Conservation (phyloP, 1,140 invertebrate species). For the Pentalonia nigronervosa region DNA sequence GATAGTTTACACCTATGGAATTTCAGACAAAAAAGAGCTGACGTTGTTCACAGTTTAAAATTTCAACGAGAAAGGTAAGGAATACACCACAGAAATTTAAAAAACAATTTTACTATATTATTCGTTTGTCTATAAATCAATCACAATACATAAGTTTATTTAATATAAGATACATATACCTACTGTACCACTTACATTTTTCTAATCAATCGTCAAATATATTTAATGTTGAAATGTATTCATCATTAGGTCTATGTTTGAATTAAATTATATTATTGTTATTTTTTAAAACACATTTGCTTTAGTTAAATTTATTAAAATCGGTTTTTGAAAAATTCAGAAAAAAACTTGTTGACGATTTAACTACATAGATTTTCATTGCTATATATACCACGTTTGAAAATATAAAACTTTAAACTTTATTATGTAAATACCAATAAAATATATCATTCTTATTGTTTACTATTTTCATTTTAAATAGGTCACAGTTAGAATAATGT, state of each 20-base stretch:
- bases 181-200: background rate
- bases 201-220: background rate
- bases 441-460: background rate
- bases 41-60: slow-evolving; percentile 94
- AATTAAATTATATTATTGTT: background rate
- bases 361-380: background rate
- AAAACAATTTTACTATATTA: background rate
- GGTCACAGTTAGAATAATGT: background rate
- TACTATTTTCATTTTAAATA: background rate
- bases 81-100: background rate
- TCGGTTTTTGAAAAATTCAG: background rate
- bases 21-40: slow-evolving; percentile 92
- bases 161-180: background rate
- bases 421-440: slow-evolving; percentile 14
- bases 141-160: background rate
- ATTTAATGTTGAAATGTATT: background rate
- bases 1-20: slow-evolving; percentile 97
- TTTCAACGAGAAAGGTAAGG: slow-evolving; percentile 94
- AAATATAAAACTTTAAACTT: background rate
- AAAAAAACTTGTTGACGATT: background rate
- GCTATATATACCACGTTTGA: background rate
- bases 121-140: background rate
- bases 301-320: background rate
- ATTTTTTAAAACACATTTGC: background rate
- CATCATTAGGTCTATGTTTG: background rate